A percentile compares a stretch with the other conserved stretches of the same genome.
Conservation (phyloP, 2,113 vertebrate species). For the Aepyceros melampus region DNA sequence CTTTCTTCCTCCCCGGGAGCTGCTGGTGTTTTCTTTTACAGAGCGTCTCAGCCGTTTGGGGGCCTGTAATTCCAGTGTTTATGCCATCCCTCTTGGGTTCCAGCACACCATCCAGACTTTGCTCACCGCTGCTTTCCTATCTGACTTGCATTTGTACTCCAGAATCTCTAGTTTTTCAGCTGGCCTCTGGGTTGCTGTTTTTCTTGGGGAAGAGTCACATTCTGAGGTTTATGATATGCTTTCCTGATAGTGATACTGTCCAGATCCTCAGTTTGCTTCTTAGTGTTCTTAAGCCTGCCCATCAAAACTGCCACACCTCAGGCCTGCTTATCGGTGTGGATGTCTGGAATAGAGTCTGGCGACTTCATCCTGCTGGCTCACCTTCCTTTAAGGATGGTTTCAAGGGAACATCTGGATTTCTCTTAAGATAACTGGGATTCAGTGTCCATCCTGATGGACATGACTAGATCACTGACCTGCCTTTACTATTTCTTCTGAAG, state of each 20-base stretch:
- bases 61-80: not conserved
- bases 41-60: slow-evolving; percentile 21
- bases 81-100: not conserved
- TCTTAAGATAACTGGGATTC: slow-evolving; percentile 20
- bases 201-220: slow-evolving; percentile 56
- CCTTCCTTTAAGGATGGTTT: slow-evolving; percentile 12
- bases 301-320: slow-evolving; percentile 40
- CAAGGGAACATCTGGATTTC: slow-evolving; percentile 38
- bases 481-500: slow-evolving; percentile 18
- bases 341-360: slow-evolving; percentile 43
- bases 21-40: slow-evolving; percentile 1
- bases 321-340: slow-evolving; percentile 31
- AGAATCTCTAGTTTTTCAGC: not conserved
- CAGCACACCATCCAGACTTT: not conserved
- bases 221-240: slow-evolving; percentile 57
- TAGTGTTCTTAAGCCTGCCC: slow-evolving; percentile 57
- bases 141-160: not conserved
- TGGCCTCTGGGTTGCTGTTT: slow-evolving; percentile 40
- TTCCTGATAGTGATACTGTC: slow-evolving; percentile 61
- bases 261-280: slow-evolving; percentile 59
- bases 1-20: not conserved
- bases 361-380: not conserved
- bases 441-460: not conserved
- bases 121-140: not conserved
- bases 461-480: not conserved